Evolutionary conservation across 1,140 invertebrate species (phyloP).

Genomic region (Holcopasites calliopsidis): DNA sequence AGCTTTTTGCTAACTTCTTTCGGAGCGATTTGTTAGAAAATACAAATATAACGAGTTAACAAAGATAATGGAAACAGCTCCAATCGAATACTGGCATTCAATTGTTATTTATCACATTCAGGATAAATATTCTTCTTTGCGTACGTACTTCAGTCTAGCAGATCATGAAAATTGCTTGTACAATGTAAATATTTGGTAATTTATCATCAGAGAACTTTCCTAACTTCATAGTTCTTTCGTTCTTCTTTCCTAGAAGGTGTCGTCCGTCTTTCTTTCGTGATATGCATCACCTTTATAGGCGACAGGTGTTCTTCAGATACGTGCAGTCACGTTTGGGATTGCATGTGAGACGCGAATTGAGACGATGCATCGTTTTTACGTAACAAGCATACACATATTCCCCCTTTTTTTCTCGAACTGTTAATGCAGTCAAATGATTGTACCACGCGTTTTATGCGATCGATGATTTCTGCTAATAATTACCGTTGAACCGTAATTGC

Average conservation of each 20-base stretch:
- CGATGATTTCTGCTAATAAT: not conserved
- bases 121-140: too few relatives aligned
- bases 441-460: not conserved
- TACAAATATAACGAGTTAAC: too few relatives aligned
- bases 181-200: too few relatives aligned
- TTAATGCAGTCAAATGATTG: slow-evolving; percentile 2
- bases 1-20: too few relatives aligned
- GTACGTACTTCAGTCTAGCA: too few relatives aligned
- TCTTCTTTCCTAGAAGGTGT: not conserved
- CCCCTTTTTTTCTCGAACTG: not conserved
- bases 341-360: slow-evolving; percentile 12
- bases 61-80: too few relatives aligned
- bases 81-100: too few relatives aligned
- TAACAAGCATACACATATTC: not conserved
- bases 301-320: not conserved
- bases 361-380: slow-evolving; percentile 9
- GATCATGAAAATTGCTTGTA: too few relatives aligned
- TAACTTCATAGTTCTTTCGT: too few relatives aligned
- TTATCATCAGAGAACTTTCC: too few relatives aligned
- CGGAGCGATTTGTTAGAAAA: too few relatives aligned
- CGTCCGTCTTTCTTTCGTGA: not conserved
- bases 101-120: too few relatives aligned
- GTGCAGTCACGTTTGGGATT: slow-evolving; percentile 23
- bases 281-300: not conserved
- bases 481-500: not conserved